These are phyloP conservation scores for Xenentodon cancila DNA, from an alignment of 2,797 vertebrate genomes.

Conservation along the genomic window DNA sequence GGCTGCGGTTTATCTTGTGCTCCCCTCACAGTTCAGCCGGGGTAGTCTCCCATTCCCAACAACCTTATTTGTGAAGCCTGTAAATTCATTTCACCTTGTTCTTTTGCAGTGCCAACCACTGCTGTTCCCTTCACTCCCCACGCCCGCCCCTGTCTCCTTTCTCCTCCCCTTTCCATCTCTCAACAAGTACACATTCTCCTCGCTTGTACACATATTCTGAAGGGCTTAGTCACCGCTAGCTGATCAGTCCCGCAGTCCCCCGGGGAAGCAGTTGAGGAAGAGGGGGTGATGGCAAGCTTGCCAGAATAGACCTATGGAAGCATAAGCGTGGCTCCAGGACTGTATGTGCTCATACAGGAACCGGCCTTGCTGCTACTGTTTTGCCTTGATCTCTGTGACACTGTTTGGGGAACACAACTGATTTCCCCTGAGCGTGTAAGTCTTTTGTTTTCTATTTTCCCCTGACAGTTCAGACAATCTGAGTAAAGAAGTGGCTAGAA, in stretches of 20 bases:
- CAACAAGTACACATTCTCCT: slow-evolving; percentile 72
- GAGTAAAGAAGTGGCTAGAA: slow-evolving; percentile 4
- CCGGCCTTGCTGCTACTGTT: slow-evolving; percentile 42
- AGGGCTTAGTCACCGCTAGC: slow-evolving; percentile 81
- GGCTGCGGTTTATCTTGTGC: slow-evolving; percentile 23
- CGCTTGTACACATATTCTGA: slow-evolving; percentile 76
- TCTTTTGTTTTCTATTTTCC: slow-evolving; percentile 14
- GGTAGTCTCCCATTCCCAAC: slow-evolving; percentile 58
- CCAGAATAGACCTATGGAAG: slow-evolving; percentile 75
- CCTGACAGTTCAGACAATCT: slow-evolving; percentile 9
- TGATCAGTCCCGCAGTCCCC: slow-evolving; percentile 77
- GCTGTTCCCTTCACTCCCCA: slow-evolving; percentile 34
- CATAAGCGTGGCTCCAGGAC: slow-evolving; percentile 63
- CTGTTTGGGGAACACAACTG: slow-evolving; percentile 52
- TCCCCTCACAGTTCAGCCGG: slow-evolving; percentile 10
- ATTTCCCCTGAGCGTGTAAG: slow-evolving; percentile 71
- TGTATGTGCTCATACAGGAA: slow-evolving; percentile 45
- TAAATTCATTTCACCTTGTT: slow-evolving; percentile 62
- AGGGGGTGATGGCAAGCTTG: slow-evolving; percentile 80
- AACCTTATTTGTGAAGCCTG: slow-evolving; percentile 51
- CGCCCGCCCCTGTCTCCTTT: slow-evolving; percentile 40
- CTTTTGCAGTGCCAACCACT: slow-evolving; percentile 62
- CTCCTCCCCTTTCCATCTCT: slow-evolving; percentile 73
- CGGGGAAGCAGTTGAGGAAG: slow-evolving; percentile 67
- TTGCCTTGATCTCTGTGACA: slow-evolving; percentile 60